Evolutionary conservation across 2,797 vertebrate genomes (phyloP), one percentile per base, ranked within the genome.

Genomic region (Pagetopsis macropterus): DNA sequence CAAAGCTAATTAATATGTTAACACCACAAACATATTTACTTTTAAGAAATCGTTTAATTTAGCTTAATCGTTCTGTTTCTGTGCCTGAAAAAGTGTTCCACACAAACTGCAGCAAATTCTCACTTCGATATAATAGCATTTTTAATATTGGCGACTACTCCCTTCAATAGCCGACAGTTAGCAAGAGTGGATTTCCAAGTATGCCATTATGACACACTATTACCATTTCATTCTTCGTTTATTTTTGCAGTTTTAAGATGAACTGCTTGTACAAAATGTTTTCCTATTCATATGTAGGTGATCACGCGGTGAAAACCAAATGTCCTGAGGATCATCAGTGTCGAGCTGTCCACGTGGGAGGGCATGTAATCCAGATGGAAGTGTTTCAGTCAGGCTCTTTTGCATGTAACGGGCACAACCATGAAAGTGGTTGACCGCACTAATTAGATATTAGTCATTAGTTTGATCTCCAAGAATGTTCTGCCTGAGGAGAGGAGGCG

Each of bases 401-500:
- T 33, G 54, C 68, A 2, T 31, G 64, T 40, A 70, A 65, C 68
- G 58, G 48, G 63, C 72, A 55, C 63, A 23, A 46, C 65, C 76
- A 71, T 83, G 65, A 76, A 73, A 71, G 77, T 67, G 77, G 73
- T 72, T 76, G 78, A 72, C 61, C n/a, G 40, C 67, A 41, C 65
- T 76, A 82, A 88, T 87, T 83, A 85, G 57, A 76, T 59, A 70
- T 75, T 54, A 78, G 70, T 43, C 54, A 57, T 76, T 74, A 68
- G 57, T 72, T 76, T 81, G 76, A 87, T 78, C 71, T 78, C 61
- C 46, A 81, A 79, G 82, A n/a, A 87, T 86, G 76, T 85, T 84
- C 82, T 69, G 78, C 80, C 74, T 60, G 68, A 82, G 70, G 44
- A 87, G 71, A 75, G 63, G 77, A 43, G 65, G 63, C 14, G 56